Evolutionary conservation across 2,797 vertebrate genomes (phyloP), one percentile per base, ranked within the genome.

Genomic region (Fistularia tabacaria): DNA sequence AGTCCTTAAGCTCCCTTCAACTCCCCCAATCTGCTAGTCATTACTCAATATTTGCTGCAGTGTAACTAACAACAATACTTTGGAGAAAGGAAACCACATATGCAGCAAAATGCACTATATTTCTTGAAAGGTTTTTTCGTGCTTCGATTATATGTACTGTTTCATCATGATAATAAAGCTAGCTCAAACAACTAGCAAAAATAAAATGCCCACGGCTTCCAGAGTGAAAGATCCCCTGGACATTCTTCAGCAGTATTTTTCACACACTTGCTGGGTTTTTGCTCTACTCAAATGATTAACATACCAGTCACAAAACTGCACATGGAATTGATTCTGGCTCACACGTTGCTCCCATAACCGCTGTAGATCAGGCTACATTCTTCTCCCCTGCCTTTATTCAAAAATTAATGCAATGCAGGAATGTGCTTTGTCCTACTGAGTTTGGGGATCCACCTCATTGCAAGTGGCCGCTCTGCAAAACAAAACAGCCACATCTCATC

Each of bases 21-120:
- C 41, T 42, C 51, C 42, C 51, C 74, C 61, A 14, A 68, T 76
- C 80, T 81, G 80, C 39, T 60, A 77, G 54, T 77, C 50, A 77
- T 84, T 82, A 84, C 72, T 54, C 59, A 57, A 36, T 71, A 57
- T 71, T 14, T 39, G 51, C 66, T 15, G 54, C 66, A 63, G 52
- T 52, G 9, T 47, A 59, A 55, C 59, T 13, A 66, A 69, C 51
- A 73, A 49, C 51, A 36, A 66, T 54, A 13, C 72, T 71, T 45
- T 13, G 6, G 49, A 58, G 71, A 14, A 7, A 50, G 65, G 66
- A 59, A 14, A 38, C 9, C 1, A 36, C 54, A 36, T 41, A 47
- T 9, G 43, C 43, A 55, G 13, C 41, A 36, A 38, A 66, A 57
- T 36, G 53, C n/a, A 9, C n/a, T 46, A 36, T 11, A 41, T 59